Percentiles rank a stretch among this genome's conserved stretches.
Evolutionary conservation across 2,797 vertebrate genomes (phyloP).

Genomic region (Acrocephalus scirpaceus): DNA sequence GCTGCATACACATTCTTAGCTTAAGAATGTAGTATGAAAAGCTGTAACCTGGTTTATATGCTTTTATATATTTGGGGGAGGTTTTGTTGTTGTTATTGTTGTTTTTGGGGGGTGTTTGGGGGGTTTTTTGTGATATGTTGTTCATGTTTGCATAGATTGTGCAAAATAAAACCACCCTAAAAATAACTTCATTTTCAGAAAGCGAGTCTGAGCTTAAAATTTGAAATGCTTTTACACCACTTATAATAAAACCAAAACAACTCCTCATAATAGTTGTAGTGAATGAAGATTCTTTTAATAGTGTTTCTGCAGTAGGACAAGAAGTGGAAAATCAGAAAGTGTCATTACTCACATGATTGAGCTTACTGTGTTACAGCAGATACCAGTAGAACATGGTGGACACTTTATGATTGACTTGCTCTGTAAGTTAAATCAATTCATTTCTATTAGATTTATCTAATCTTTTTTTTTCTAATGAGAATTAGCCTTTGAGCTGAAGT

Average conservation of each 20-base stretch:
- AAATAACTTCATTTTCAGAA: background rate
- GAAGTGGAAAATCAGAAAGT: background rate
- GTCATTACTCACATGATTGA: background rate
- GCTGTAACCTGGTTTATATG: background rate
- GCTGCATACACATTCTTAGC: constrained; percentile 25
- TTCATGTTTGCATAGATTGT: background rate
- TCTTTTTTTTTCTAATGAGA: background rate
- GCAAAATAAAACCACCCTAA: background rate
- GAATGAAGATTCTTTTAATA: background rate
- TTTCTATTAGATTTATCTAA: background rate
- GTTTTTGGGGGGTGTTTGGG: background rate
- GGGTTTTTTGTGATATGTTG: rapidly evolving
- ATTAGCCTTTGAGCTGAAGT: background rate
- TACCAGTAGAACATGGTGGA: background rate
- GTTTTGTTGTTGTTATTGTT: too few relatives aligned
- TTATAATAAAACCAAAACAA: background rate
- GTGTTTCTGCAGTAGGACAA: background rate
- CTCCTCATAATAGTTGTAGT: background rate
- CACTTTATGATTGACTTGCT: background rate
- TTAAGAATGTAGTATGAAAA: constrained; percentile 41
- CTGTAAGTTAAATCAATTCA: background rate
- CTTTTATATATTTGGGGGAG: background rate
- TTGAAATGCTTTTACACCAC: background rate
- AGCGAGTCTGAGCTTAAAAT: background rate
- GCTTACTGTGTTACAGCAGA: background rate